Evolutionary conservation across 2,797 vertebrate genomes (phyloP), one percentile per base, ranked within the genome.

Genomic region (Tinamus major): DNA sequence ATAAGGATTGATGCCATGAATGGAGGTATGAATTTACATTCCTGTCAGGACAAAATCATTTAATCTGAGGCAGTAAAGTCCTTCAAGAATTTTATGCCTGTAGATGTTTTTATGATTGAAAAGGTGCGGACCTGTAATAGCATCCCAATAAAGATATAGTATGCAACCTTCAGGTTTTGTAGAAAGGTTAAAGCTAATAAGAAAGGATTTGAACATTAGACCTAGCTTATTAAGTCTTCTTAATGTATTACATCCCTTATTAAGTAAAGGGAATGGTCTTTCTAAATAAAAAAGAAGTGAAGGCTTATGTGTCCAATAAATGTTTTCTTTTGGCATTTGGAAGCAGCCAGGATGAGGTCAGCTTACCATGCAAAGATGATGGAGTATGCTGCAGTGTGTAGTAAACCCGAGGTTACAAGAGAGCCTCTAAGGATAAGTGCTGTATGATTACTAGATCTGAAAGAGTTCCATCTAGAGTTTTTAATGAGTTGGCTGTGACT

Each of bases 1-100:
- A 99, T 99, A 94, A 98, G 98, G 87, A 98, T 99, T 96, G 99
- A 99, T 89, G 99, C 99, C 31, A 99, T 99, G 99, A 99, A 99
- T 44, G 99, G 99, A 98, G 99, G 99, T 99, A 41, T 49, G 76
- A 59, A 55, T 4, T 80, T 61, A 27, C 77, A 13, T 24, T 79
- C 39, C 55, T 76, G 8, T 20, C 37, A 49, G 61, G 59, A n/a
- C 75, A 59, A 65, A 79, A 39, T 51, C 53, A 24, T 42, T 49
- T 55, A 70, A 63, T 68, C 41, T 41, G 39, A 62, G 41, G 53
- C 42, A 23, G 7, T 51, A 49, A 49, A 35, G n/a, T 51, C 24
- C 48, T 35, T 68, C 24, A 56, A n/a, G 29, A n/a, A 26, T 49
- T 37, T 49, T 69, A 49, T 69, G 55, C 55, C 31, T n/a, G 10